phyloP scores from a whole-genome alignment of 2,888 invertebrate species.

The Leptopilina syphax region DNA sequence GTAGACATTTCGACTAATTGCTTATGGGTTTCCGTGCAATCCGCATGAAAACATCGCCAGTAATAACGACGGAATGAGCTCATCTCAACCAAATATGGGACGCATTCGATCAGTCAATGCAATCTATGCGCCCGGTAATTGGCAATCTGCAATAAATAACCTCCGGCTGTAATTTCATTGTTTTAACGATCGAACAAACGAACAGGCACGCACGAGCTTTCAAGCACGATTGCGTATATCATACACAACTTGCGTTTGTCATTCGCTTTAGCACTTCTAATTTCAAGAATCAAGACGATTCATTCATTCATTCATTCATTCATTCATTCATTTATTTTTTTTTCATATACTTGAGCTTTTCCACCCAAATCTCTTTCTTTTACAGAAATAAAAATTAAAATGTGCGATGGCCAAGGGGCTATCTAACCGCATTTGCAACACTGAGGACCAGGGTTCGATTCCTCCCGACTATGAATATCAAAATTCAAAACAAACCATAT shows the following conservation, averaged over 20 bases:
- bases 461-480: too few relatives aligned
- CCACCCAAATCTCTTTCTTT: too few relatives aligned
- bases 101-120: conserved; percentile 63
- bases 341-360: too few relatives aligned
- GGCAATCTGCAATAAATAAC: conserved; percentile 70
- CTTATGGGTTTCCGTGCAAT: conserved; percentile 48
- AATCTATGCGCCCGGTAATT: conserved; percentile 67
- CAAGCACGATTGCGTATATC: conserved; percentile 22
- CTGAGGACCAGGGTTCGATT: too few relatives aligned
- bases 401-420: too few relatives aligned
- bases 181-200: conserved; percentile 62
- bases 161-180: conserved; percentile 66
- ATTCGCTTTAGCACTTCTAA: conserved; percentile 15
- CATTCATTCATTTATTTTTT: background rate
- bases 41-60: conserved; percentile 47
- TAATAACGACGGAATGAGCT: conserved; percentile 51
- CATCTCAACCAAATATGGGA: conserved; percentile 52
- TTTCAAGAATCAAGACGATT: conserved; percentile 19
- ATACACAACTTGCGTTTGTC: conserved; percentile 1
- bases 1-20: conserved; percentile 48
- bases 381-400: too few relatives aligned
- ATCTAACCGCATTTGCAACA: too few relatives aligned
- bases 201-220: conserved; percentile 39
- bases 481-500: too few relatives aligned
- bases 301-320: background rate